A percentile compares a stretch with the other conserved stretches of the same genome.
Evolutionary conservation across 2,888 invertebrate species (phyloP).

Genomic region (Hedya salicella): DNA sequence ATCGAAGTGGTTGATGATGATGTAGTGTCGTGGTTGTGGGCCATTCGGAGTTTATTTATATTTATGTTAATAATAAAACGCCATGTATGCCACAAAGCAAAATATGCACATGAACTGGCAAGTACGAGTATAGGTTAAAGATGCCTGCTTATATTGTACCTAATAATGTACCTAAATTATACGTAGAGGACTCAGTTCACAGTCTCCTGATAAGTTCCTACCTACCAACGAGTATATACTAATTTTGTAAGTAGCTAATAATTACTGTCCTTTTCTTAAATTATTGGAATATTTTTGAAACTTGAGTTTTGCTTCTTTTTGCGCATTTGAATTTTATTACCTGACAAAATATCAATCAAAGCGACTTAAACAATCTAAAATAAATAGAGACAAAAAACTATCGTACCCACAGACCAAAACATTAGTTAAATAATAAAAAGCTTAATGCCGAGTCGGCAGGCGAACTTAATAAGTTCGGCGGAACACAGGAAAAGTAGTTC

Average conservation of each 20-base stretch:
- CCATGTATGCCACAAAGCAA: not conserved
- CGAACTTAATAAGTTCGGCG: constrained; percentile 55
- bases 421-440: constrained; percentile 41
- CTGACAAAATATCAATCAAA: not conserved
- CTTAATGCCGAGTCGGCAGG: constrained; percentile 1
- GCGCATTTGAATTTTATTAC: too few relatives aligned
- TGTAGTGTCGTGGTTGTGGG: constrained; percentile 15
- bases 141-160: too few relatives aligned
- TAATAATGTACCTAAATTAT: too few relatives aligned
- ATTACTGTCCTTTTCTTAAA: too few relatives aligned
- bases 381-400: not conserved
- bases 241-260: too few relatives aligned
- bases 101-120: not conserved
- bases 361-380: not conserved
- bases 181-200: too few relatives aligned
- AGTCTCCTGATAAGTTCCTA: too few relatives aligned
- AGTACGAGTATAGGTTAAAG: too few relatives aligned
- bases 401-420: not conserved
- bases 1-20: constrained; percentile 21
- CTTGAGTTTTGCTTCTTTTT: too few relatives aligned
- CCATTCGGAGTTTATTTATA: constrained; percentile 2
- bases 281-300: too few relatives aligned
- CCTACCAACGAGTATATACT: too few relatives aligned
- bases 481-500: constrained; percentile 68
- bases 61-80: not conserved